A percentile compares a stretch with the other conserved stretches of the same genome.
Conservation (phyloP, 1,140 invertebrate genomes). For the Camponotus vicinus region DNA sequence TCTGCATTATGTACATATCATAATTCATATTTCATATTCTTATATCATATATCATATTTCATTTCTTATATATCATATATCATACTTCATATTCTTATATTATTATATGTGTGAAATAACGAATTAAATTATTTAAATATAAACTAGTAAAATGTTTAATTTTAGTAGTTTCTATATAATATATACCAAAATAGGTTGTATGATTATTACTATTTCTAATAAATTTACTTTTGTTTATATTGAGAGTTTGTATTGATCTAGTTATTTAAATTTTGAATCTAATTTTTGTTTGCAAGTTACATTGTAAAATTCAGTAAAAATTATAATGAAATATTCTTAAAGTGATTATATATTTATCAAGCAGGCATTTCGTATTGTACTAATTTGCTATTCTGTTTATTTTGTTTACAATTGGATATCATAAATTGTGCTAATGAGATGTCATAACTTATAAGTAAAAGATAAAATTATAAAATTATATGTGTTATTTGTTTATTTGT, state of each 20-base stretch:
- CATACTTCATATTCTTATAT: background rate
- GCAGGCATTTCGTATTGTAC: no score
- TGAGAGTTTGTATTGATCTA: background rate
- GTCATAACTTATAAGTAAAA: background rate
- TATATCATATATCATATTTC: no score
- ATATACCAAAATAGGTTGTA: background rate
- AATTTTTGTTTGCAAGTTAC: no score
- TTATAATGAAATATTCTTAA: no score
- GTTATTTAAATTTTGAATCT: background rate
- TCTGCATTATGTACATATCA: no score
- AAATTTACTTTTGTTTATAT: background rate
- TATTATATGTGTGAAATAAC: background rate
- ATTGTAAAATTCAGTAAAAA: no score
- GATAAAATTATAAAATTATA: conserved; percentile 11
- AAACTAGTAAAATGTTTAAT: background rate
- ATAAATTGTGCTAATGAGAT: background rate
- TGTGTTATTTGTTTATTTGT: conserved; percentile 12
- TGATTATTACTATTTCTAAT: background rate
- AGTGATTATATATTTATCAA: no score
- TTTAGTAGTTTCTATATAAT: background rate
- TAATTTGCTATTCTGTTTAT: background rate
- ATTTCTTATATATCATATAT: background rate
- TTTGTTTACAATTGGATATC: background rate
- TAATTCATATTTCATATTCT: no score
- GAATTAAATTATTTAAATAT: conserved; percentile 19